A percentile compares a stretch with the other conserved stretches of the same genome.
phyloP scores from a whole-genome alignment of 1,140 invertebrate species.

The Tetragnatha versicolor region DNA sequence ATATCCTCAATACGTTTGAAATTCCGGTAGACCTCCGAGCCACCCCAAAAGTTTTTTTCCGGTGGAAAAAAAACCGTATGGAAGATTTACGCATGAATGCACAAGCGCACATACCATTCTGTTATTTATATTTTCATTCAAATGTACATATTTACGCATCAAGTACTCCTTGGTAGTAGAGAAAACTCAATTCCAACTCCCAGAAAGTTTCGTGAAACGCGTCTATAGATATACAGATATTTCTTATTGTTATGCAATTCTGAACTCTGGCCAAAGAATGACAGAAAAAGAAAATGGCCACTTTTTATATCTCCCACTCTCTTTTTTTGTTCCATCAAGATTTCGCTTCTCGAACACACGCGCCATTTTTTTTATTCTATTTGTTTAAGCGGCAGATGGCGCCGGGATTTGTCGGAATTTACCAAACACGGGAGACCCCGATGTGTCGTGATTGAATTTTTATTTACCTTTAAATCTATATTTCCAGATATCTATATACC shows the following conservation, averaged over 20 bases:
- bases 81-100: slow-evolving; percentile 10
- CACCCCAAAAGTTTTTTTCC: not conserved
- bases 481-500: slow-evolving; percentile 1
- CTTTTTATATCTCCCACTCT: not conserved
- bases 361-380: not conserved
- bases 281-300: not conserved
- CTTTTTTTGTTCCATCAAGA: not conserved
- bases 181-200: slow-evolving; percentile 24
- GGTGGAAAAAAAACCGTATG: not conserved
- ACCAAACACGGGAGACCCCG: slow-evolving; percentile 9
- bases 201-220: slow-evolving; percentile 5
- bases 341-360: not conserved
- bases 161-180: slow-evolving; percentile 15
- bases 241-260: slow-evolving; percentile 33
- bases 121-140: slow-evolving; percentile 34
- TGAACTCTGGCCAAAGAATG: slow-evolving; percentile 34
- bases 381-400: slow-evolving; percentile 33
- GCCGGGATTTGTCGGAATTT: slow-evolving; percentile 19
- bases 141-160: slow-evolving; percentile 39
- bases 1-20: slow-evolving; percentile 10
- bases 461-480: slow-evolving; percentile 36
- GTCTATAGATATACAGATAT: slow-evolving; percentile 25
- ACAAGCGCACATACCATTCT: not conserved
- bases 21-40: not conserved
- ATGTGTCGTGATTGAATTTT: slow-evolving; percentile 36